Conservation (phyloP, 2,888 invertebrate species). For the Sturmia bella region DNA sequence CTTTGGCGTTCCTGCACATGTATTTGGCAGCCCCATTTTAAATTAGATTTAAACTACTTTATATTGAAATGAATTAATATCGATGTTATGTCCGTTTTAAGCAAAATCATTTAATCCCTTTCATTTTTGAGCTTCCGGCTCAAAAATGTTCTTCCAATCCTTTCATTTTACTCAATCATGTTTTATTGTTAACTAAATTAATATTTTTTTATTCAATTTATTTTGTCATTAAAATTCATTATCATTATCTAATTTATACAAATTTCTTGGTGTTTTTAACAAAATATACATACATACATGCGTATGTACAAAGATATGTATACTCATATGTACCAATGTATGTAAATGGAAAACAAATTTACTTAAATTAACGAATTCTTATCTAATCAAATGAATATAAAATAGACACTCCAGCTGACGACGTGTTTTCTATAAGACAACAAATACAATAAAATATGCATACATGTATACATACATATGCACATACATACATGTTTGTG, state of each 20-base stretch:
- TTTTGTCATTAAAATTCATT: slow-evolving; percentile 43
- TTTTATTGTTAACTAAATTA: slow-evolving; percentile 23
- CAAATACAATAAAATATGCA: background rate
- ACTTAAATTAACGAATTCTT: slow-evolving; percentile 34
- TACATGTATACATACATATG: background rate
- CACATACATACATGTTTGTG: background rate
- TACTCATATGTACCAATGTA: too few relatives aligned
- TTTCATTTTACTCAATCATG: background rate
- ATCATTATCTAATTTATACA: slow-evolving; percentile 45
- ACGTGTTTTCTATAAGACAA: slow-evolving; percentile 15
- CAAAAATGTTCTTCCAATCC: too few relatives aligned
- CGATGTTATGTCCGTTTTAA: too few relatives aligned
- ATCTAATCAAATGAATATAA: slow-evolving; percentile 22
- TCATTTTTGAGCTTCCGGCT: too few relatives aligned
- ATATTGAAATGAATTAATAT: too few relatives aligned
- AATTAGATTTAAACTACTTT: too few relatives aligned
- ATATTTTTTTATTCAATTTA: slow-evolving; percentile 44
- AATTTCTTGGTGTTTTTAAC: background rate
- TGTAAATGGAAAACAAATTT: slow-evolving; percentile 17
- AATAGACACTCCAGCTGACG: background rate
- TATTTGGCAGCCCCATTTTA: too few relatives aligned
- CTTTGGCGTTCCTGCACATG: too few relatives aligned
- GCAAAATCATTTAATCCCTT: too few relatives aligned
- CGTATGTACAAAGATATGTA: too few relatives aligned
- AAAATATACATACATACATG: background rate